phyloP scores from a whole-genome alignment of 2,888 invertebrate species.

The Sisyra terminalis region DNA sequence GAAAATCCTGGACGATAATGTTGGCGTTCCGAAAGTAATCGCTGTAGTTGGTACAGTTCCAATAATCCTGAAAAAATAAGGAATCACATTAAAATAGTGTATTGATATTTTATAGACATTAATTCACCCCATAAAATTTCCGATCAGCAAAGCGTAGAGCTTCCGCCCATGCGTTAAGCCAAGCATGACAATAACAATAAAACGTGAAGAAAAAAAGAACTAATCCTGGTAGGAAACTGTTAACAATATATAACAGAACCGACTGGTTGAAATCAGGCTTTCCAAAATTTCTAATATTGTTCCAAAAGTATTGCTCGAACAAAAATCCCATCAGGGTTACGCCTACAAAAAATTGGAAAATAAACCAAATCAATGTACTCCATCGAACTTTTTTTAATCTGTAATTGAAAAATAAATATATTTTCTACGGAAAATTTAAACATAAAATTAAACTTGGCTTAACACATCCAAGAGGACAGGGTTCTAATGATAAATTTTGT shows the following conservation, averaged over 20 bases:
- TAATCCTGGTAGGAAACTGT: constrained; percentile 18
- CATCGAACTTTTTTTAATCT: constrained; percentile 59
- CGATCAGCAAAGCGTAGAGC: constrained; percentile 75
- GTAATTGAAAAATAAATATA: too few relatives aligned
- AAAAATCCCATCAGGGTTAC: constrained; percentile 70
- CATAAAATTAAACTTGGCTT: too few relatives aligned
- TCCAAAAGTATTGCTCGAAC: constrained; percentile 58
- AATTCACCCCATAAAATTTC: constrained; percentile 52
- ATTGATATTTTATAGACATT: background rate
- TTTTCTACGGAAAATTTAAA: too few relatives aligned
- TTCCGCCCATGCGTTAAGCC: constrained; percentile 86
- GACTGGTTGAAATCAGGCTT: constrained; percentile 11
- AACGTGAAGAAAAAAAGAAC: constrained; percentile 49
- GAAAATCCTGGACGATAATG: constrained; percentile 85
- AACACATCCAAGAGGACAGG: too few relatives aligned
- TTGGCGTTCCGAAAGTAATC: constrained; percentile 91
- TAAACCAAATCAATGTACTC: constrained; percentile 50
- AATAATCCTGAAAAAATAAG: constrained; percentile 60
- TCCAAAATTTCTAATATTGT: constrained; percentile 49
- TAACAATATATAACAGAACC: constrained; percentile 5
- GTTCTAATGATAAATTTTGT: too few relatives aligned
- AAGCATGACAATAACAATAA: constrained; percentile 76
- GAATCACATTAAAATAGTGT: background rate
- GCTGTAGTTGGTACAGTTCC: constrained; percentile 73
- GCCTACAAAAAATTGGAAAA: constrained; percentile 60